These are phyloP conservation scores for Drosophila ercepeae DNA, from an alignment of 1,140 invertebrate species.

Conservation along the genomic window DNA sequence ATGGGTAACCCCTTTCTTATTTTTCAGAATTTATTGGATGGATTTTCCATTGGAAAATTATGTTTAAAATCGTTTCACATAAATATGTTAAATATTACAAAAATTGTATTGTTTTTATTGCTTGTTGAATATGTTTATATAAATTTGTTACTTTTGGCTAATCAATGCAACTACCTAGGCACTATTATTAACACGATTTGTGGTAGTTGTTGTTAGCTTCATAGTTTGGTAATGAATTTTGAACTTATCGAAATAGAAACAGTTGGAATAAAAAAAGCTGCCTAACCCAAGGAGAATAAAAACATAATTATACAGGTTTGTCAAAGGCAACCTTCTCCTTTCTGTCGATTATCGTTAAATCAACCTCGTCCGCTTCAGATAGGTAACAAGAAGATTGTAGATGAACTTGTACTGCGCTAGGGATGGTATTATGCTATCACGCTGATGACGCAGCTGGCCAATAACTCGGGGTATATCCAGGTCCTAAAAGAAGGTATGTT, in stretches of 20 bases:
- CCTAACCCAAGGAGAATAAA: background rate
- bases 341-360: constrained; percentile 85
- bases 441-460: constrained; percentile 90
- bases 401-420: constrained; percentile 95
- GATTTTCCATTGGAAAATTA: background rate
- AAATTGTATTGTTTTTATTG: constrained; percentile 57
- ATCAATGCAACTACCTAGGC: constrained; percentile 38
- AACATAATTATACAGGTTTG: background rate
- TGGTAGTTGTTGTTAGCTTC: constrained; percentile 34
- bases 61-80: background rate
- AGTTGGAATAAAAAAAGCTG: background rate
- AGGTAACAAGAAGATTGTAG: constrained; percentile 92
- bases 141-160: constrained; percentile 43
- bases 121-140: constrained; percentile 55
- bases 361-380: constrained; percentile 93
- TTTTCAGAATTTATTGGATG: background rate
- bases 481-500: constrained; percentile 85
- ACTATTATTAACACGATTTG: constrained; percentile 56
- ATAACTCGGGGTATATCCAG: constrained; percentile 91
- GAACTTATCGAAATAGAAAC: constrained; percentile 44
- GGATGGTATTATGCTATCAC: constrained; percentile 94
- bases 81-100: constrained; percentile 14
- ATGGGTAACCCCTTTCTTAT: no score
- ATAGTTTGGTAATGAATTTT: constrained; percentile 56
- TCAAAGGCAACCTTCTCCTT: background rate